Base-by-base conservation (phyloP, 2,113 vertebrate species). In the Coptodon bakossiorum region DNA sequence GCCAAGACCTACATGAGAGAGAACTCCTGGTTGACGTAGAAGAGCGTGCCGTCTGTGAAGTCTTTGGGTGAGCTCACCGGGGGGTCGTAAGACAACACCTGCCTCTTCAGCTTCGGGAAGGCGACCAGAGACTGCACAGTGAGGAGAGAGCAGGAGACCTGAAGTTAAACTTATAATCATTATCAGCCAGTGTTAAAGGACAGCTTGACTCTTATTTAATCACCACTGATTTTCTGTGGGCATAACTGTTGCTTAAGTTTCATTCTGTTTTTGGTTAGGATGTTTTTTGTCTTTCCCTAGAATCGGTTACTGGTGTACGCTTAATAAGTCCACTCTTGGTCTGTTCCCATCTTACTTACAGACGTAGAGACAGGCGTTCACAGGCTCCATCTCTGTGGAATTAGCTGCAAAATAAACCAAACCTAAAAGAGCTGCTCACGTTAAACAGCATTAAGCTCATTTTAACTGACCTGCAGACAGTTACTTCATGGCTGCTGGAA, bases 21-120 rank as follows among this genome's bases (percentile, higher is more conserved):
- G 96, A 99, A 99, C 83, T 99, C 98, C 96, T 99, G 98, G 96
- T 99, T 99, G 93, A 99, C 98, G 76, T 97, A 99, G 97, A 99
- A 99, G 93, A 99, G 97, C 24, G 98, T 99, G 93, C 97, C 97
- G 94, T 99, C 98, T 84, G 98, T 98, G 93, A 99, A 99, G 96
- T 99, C 98, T 97, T 99, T 99, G 96, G 98, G 98, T 79, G 98
- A 99, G 95, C 96, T 97, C 84, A 99, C 98, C 89, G 97, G 95
- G 93, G 98, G 98, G 94, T 99, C 98, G 22, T 99, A 99, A 17
- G 97, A 96, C 94, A 99, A 95, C 92, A 99, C 98, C 95, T 99
- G 98, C 71, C 98, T 97, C 96, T 99, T 99, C 91, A 99, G 97
- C 94, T 99, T 99, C 89, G 98, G 98, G 93, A 99, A 99, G 92